phyloP scores from a whole-genome alignment of 2,888 invertebrate genomes.

The Onthophagus sagittarius region DNA sequence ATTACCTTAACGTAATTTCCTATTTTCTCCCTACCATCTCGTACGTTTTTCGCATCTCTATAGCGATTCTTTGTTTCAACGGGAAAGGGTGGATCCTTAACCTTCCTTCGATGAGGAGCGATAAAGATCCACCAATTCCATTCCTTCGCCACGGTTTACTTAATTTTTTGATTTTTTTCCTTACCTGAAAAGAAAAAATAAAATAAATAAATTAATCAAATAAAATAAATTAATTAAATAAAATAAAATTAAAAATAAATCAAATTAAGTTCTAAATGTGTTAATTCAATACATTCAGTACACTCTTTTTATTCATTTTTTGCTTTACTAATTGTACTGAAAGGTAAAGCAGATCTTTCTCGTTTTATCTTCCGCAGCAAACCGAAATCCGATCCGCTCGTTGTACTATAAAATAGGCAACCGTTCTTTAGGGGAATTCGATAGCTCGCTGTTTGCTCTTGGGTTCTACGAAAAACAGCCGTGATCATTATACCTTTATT shows the following conservation, averaged over 20 bases:
- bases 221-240: not conserved
- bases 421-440: not conserved
- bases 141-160: not conserved
- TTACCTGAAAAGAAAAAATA: conserved; percentile 8
- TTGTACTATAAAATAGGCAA: not conserved
- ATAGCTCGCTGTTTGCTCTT: not conserved
- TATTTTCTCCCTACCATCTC: conserved; percentile 19
- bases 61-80: conserved; percentile 3
- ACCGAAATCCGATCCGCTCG: not conserved
- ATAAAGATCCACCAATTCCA: not conserved
- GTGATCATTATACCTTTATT: not conserved
- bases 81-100: not conserved
- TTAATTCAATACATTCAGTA: not conserved
- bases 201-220: not conserved
- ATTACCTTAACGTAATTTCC: conserved; percentile 35
- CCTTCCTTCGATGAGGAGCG: not conserved
- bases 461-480: not conserved
- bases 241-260: not conserved
- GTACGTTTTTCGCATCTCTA: conserved; percentile 7
- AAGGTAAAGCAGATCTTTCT: not conserved
- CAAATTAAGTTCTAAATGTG: not conserved
- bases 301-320: not conserved
- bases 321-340: not conserved
- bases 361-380: not conserved
- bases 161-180: not conserved